Evolutionary conservation across 1,140 invertebrate genomes (phyloP).

Genomic region (Drosophila suzukii): DNA sequence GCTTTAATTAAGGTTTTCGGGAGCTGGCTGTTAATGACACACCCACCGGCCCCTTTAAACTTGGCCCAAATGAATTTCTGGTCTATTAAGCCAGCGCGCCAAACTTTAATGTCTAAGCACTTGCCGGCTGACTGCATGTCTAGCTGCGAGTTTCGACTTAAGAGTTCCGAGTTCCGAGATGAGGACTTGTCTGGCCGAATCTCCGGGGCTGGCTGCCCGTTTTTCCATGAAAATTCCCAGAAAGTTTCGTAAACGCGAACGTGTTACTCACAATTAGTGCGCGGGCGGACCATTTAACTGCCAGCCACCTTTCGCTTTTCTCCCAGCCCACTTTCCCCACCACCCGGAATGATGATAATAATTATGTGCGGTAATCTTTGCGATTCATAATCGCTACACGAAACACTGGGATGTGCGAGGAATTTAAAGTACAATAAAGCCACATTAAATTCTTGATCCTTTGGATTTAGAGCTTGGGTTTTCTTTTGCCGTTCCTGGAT

Average conservation of each 20-base stretch:
- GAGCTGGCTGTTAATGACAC: conserved; percentile 60
- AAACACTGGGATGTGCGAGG: conserved; percentile 4
- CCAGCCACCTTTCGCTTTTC: conserved; percentile 30
- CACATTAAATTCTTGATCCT: conserved; percentile 13
- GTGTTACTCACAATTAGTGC: conserved; percentile 80
- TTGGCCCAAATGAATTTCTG: conserved; percentile 66
- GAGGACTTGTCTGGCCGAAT: conserved; percentile 53
- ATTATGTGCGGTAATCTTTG: conserved; percentile 72
- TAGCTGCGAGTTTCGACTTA: conserved; percentile 22
- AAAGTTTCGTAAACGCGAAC: conserved; percentile 78
- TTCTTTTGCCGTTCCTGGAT: not conserved
- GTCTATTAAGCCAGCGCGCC: conserved; percentile 66
- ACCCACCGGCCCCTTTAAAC: conserved; percentile 59
- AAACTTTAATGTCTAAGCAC: conserved; percentile 79
- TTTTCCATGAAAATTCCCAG: conserved; percentile 60
- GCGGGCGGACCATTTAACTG: conserved; percentile 64
- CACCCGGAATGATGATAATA: conserved; percentile 59
- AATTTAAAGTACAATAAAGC: conserved; percentile 20
- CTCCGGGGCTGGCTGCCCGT: conserved; percentile 7
- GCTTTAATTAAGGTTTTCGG: conserved; percentile 59
- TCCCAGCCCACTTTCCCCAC: not conserved
- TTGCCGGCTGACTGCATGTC: conserved; percentile 55
- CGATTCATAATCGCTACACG: conserved; percentile 55
- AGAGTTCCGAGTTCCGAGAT: conserved; percentile 24
- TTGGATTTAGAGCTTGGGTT: not conserved